phyloP scores from a whole-genome alignment of 2,888 invertebrate species.

The Acrocyrtus sp. region DNA sequence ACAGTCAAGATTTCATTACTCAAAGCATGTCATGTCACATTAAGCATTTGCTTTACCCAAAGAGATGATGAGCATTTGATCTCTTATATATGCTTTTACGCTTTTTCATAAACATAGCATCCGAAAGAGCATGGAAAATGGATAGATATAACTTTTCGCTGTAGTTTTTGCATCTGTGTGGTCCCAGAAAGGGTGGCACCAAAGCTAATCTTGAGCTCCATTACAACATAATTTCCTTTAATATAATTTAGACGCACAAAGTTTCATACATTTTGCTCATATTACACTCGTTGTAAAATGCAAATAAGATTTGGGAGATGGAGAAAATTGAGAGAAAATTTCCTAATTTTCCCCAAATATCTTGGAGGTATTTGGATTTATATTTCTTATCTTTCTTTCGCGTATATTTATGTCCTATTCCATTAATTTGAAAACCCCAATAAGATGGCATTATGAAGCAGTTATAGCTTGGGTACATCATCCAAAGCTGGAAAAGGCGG shows the following conservation, averaged over 20 bases:
- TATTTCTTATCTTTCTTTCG: not conserved
- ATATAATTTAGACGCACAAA: not conserved
- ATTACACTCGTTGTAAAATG: not conserved
- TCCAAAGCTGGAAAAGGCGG: not conserved
- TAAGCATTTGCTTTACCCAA: not conserved
- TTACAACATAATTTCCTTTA: constrained; percentile 5
- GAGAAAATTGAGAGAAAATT: not conserved
- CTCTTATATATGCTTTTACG: not conserved
- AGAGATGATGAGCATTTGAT: constrained; percentile 21
- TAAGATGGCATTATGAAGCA: no score
- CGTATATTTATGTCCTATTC: no score
- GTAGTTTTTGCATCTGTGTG: not conserved
- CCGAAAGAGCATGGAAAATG: not conserved
- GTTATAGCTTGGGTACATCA: no score
- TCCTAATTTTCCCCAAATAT: constrained; percentile 10
- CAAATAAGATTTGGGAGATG: not conserved
- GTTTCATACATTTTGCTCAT: not conserved
- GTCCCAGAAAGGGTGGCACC: not conserved
- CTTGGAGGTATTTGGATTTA: not conserved
- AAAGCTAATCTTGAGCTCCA: no score
- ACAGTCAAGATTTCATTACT: constrained; percentile 48
- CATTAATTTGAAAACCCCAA: no score
- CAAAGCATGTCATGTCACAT: constrained; percentile 29
- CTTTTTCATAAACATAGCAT: not conserved
- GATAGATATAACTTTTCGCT: no score